Conservation (phyloP, 2,113 vertebrate genomes). For the Panurus biarmicus region DNA sequence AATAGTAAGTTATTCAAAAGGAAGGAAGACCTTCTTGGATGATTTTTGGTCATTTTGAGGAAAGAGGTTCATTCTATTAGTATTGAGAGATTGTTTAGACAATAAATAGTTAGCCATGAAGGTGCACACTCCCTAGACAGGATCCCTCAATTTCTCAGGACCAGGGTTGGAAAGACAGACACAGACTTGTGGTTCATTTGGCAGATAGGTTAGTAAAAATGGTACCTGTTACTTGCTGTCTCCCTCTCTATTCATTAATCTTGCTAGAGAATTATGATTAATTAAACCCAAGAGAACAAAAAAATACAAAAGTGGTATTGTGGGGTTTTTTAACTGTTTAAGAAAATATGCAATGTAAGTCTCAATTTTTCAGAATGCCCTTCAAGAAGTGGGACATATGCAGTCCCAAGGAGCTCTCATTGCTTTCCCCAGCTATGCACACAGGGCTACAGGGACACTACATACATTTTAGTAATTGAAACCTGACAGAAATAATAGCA, state of each 20-base stretch:
- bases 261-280: neutral
- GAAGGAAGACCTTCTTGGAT: neutral
- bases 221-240: neutral
- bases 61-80: neutral
- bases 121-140: neutral
- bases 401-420: neutral
- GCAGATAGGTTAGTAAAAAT: neutral
- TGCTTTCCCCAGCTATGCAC: neutral
- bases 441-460: neutral
- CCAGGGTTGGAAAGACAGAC: neutral
- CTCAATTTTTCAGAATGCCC: neutral
- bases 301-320: too few species aligned
- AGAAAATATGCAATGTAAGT: neutral
- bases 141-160: neutral
- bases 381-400: rapidly evolving
- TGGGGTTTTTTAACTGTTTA: neutral
- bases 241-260: neutral
- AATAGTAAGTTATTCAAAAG: neutral
- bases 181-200: neutral
- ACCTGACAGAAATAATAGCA: neutral
- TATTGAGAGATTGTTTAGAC: neutral
- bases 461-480: neutral
- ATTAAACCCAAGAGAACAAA: neutral
- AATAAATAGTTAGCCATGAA: neutral
- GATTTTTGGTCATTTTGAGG: neutral